Percentiles rank a stretch among this genome's conserved stretches.
phyloP scores from a whole-genome alignment of 2,113 vertebrate genomes.

The Trichomycterus rosablanca region DNA sequence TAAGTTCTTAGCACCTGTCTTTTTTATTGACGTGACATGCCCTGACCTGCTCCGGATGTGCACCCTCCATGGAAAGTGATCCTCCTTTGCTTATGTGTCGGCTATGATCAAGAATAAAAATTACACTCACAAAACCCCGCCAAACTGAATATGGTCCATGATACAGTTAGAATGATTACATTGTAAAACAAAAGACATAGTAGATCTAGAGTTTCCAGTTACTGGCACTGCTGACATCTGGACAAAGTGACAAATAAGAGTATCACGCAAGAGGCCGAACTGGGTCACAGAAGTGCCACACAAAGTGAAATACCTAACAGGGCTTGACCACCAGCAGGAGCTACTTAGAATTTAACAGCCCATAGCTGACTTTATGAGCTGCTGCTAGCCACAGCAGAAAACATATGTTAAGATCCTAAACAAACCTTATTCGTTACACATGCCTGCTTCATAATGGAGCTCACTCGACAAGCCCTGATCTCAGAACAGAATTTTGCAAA shows the following conservation, averaged over 20 bases:
- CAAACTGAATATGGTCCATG: not conserved
- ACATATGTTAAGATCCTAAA: conserved; percentile 12
- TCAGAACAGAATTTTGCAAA: too few species aligned
- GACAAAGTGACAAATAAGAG: too few species aligned
- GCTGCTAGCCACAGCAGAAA: conserved; percentile 11
- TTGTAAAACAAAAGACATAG: not conserved
- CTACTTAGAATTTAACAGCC: conserved; percentile 34
- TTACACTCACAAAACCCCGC: not conserved
- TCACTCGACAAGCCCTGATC: not conserved
- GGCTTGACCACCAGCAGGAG: conserved; percentile 33
- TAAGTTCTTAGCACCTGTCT: conserved; percentile 1
- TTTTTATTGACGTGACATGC: not conserved
- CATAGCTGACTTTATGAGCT: conserved; percentile 34
- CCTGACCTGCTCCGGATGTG: not conserved
- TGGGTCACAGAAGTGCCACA: not conserved
- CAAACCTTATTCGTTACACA: conserved; percentile 1
- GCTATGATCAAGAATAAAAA: conserved; percentile 26
- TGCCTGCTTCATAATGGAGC: not conserved
- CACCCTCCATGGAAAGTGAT: too few species aligned
- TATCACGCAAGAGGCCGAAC: not conserved
- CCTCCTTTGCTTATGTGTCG: not conserved
- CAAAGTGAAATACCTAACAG: conserved; percentile 24
- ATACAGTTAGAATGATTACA: not conserved
- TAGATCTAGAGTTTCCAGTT: not conserved
- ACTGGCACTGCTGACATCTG: too few species aligned